phyloP scores from a whole-genome alignment of 1,140 invertebrate species.

The Luehdorfia chinensis region DNA sequence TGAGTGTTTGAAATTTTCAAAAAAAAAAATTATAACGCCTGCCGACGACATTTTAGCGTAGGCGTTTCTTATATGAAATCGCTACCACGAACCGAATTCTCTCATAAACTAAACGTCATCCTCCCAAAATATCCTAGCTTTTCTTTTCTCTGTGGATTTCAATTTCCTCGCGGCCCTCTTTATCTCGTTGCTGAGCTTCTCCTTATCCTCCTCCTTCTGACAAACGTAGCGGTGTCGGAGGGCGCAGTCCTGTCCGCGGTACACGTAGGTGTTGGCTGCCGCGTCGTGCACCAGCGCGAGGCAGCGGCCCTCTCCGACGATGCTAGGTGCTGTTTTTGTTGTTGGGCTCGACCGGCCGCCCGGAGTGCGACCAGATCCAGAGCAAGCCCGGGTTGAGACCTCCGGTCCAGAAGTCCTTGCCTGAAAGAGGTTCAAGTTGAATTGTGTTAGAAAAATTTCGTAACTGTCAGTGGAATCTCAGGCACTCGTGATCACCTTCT shows the following conservation, averaged over 20 bases:
- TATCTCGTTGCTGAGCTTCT: conserved; percentile 82
- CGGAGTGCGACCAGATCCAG: conserved; percentile 91
- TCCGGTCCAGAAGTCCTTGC: conserved; percentile 87
- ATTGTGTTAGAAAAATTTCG: no score
- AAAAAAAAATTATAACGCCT: background rate
- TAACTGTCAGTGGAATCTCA: no score
- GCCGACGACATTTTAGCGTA: background rate
- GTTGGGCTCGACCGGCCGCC: conserved; percentile 79
- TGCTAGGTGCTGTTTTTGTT: conserved; percentile 33
- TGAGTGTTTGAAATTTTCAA: no score
- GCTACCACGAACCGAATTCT: no score
- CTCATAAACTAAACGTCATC: conserved; percentile 9
- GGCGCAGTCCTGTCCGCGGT: conserved; percentile 85
- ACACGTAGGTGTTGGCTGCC: conserved; percentile 80
- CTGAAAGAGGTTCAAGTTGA: conserved; percentile 66
- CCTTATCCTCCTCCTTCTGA: conserved; percentile 83
- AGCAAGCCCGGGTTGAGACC: conserved; percentile 89
- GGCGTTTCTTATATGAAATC: background rate
- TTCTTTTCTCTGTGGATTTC: conserved; percentile 8
- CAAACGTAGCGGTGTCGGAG: conserved; percentile 82
- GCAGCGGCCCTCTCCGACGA: conserved; percentile 60
- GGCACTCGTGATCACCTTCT: no score
- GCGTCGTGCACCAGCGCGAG: conserved; percentile 73
- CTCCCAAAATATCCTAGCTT: conserved; percentile 26
- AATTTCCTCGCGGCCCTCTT: conserved; percentile 43